These are phyloP conservation scores for Potamilus streckersoni DNA, from an alignment of 1,140 invertebrate genomes.

Conservation along the genomic window DNA sequence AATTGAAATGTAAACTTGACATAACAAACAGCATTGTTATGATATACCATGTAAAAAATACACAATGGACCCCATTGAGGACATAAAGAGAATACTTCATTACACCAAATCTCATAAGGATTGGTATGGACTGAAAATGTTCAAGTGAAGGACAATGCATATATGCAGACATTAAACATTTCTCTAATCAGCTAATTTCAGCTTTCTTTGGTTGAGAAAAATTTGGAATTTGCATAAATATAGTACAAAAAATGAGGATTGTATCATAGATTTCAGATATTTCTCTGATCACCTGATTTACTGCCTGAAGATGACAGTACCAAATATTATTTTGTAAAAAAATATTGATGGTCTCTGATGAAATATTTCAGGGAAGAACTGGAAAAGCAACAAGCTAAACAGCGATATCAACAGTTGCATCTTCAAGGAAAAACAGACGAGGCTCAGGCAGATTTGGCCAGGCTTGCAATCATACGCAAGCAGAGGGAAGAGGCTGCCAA, in stretches of 20 bases:
- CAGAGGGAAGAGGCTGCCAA: slow-evolving; percentile 94
- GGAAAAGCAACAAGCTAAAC: slow-evolving; percentile 88
- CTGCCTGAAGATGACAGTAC: background rate
- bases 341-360: background rate
- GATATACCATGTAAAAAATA: too few relatives aligned
- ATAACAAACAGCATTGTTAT: too few relatives aligned
- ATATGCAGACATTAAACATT: too few relatives aligned
- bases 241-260: background rate
- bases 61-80: too few relatives aligned
- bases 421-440: slow-evolving; percentile 96
- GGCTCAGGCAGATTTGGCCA: slow-evolving; percentile 91
- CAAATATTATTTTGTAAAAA: background rate
- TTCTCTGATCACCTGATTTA: slow-evolving; percentile 1
- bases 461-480: slow-evolving; percentile 88
- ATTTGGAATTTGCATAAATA: too few relatives aligned
- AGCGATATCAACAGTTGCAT: slow-evolving; percentile 91
- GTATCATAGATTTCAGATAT: background rate
- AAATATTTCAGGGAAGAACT: slow-evolving; percentile 83
- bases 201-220: too few relatives aligned
- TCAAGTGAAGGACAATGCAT: too few relatives aligned
- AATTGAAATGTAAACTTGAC: too few relatives aligned
- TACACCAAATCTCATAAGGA: too few relatives aligned
- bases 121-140: too few relatives aligned
- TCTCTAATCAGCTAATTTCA: too few relatives aligned
- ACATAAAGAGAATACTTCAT: too few relatives aligned